These are phyloP conservation scores for Amphipoea oculea DNA, from an alignment of 2,888 invertebrate genomes.

Conservation along the genomic window DNA sequence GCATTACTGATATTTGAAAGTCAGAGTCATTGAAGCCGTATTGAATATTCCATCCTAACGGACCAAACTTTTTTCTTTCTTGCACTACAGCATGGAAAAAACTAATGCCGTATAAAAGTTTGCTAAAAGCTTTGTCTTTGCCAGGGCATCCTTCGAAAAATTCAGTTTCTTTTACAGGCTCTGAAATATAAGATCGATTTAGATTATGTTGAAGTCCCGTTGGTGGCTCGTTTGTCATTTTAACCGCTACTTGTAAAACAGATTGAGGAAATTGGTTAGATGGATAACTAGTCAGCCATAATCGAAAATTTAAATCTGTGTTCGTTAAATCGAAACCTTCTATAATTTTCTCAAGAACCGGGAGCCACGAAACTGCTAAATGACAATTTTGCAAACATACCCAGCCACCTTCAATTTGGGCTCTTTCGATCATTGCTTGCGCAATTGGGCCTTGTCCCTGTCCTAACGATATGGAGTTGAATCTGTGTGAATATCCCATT, in stretches of 20 bases:
- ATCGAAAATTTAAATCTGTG: conserved; percentile 93
- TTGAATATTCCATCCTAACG: conserved; percentile 96
- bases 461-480: conserved; percentile 94
- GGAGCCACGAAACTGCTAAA: conserved; percentile 95
- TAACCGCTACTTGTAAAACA: conserved; percentile 96
- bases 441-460: conserved; percentile 95
- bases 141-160: conserved; percentile 95
- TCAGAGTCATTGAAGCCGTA: conserved; percentile 97
- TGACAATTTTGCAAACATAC: conserved; percentile 97
- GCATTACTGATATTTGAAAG: conserved; percentile 95
- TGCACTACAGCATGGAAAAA: conserved; percentile 96
- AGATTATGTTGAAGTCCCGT: conserved; percentile 96
- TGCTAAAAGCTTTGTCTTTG: conserved; percentile 94
- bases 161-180: conserved; percentile 95
- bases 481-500: conserved; percentile 91
- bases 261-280: conserved; percentile 96
- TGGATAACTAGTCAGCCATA: conserved; percentile 98
- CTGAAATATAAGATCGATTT: conserved; percentile 95
- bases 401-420: conserved; percentile 94
- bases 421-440: conserved; percentile 92
- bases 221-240: conserved; percentile 98
- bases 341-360: conserved; percentile 93
- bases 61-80: conserved; percentile 95
- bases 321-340: conserved; percentile 93
- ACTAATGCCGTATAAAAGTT: conserved; percentile 94